Percentiles rank a stretch among this genome's conserved stretches.
Evolutionary conservation across 2,888 invertebrate species (phyloP).

Genomic region (Spilosoma lubricipeda): DNA sequence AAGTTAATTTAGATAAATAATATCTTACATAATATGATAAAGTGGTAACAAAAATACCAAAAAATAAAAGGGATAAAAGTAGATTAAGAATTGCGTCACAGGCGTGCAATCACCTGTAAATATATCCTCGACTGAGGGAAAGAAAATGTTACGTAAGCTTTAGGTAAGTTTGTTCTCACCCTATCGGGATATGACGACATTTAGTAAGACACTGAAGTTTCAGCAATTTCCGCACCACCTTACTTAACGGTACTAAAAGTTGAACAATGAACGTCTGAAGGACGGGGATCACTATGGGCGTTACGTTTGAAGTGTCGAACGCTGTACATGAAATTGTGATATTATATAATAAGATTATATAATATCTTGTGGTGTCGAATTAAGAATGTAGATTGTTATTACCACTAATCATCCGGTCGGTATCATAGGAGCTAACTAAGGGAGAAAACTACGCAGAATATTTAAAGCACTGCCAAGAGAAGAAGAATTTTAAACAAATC

Average conservation of each 20-base stretch:
- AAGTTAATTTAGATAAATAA: not conserved
- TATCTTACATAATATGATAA: too few species aligned
- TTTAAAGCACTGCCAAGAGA: too few species aligned
- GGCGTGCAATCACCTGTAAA: not conserved
- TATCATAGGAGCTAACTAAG: too few species aligned
- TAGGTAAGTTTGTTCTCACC: not conserved
- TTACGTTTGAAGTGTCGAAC: not conserved
- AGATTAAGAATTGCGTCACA: not conserved
- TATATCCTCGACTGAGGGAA: not conserved
- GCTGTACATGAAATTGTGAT: not conserved
- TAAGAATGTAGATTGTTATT: too few species aligned
- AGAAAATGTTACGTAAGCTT: not conserved
- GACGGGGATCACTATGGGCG: not conserved
- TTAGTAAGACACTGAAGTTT: not conserved
- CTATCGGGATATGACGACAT: slow-evolving; percentile 1
- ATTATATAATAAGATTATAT: not conserved
- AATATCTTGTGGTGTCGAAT: too few species aligned
- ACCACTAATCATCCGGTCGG: too few species aligned
- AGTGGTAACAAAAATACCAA: too few species aligned
- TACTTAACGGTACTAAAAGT: not conserved
- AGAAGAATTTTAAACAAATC: too few species aligned
- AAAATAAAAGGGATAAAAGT: not conserved
- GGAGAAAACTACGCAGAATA: too few species aligned
- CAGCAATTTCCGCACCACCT: slow-evolving; percentile 1
- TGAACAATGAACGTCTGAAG: not conserved